A percentile compares a stretch with the other conserved stretches of the same genome.
These are phyloP conservation scores for Clamator glandarius DNA, from an alignment of 2,797 vertebrate species.

Conservation along the genomic window DNA sequence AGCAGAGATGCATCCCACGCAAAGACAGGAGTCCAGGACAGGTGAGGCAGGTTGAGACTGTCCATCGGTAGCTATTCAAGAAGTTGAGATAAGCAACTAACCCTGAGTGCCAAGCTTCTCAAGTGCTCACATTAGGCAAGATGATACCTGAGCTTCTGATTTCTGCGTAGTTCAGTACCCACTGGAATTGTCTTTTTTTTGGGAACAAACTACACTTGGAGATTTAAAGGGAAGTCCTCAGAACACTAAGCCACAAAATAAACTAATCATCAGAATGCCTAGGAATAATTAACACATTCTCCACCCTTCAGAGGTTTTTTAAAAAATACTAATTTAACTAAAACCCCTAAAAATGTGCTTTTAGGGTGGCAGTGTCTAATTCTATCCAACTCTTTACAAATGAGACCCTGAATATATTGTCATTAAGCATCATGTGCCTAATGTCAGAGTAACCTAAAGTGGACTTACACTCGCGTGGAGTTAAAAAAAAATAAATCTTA, in stretches of 20 bases:
- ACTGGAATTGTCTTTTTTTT: not conserved
- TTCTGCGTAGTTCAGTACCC: not conserved
- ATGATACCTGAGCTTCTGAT: not conserved
- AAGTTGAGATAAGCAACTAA: not conserved
- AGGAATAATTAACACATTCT: accelerated
- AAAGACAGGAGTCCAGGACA: not conserved
- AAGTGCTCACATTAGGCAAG: not conserved
- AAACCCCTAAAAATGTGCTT: accelerated
- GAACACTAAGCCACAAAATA: not conserved
- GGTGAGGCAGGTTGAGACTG: not conserved
- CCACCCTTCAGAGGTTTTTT: too few relatives aligned
- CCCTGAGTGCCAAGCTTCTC: not conserved
- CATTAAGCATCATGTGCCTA: not conserved
- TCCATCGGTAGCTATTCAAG: not conserved
- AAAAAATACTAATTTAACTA: not conserved
- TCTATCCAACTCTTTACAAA: not conserved
- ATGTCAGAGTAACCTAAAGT: accelerated
- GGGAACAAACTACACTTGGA: not conserved
- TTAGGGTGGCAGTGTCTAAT: not conserved
- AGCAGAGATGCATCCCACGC: not conserved
- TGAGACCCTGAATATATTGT: not conserved
- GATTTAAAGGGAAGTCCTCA: not conserved
- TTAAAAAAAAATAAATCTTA: not conserved
- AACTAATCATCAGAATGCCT: not conserved
- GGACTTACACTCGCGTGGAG: accelerated